Percentiles rank a stretch among this genome's conserved stretches.
Evolutionary conservation across 2,888 invertebrate genomes (phyloP).

Genomic region (Odontocolon sp.): DNA sequence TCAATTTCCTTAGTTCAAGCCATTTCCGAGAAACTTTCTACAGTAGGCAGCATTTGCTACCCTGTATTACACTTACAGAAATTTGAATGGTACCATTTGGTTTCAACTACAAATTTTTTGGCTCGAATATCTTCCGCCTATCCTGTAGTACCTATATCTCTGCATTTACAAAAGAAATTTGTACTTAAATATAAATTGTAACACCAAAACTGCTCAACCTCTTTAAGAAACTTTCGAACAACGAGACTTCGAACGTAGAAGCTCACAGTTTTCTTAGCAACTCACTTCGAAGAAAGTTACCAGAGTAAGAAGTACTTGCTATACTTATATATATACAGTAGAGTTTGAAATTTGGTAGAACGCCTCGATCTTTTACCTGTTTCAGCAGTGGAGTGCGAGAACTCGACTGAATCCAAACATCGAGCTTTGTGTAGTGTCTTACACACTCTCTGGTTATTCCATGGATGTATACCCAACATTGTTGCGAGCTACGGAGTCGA

Average conservation of each 20-base stretch:
- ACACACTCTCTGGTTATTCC: neutral
- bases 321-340: no score
- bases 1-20: neutral
- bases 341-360: constrained; percentile 19
- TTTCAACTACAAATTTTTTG: no score
- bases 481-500: neutral
- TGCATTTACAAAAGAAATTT: no score
- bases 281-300: constrained; percentile 1
- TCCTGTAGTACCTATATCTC: no score
- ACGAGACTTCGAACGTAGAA: no score
- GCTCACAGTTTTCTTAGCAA: neutral
- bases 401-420: neutral
- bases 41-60: neutral
- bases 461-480: constrained; percentile 1
- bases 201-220: no score
- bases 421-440: neutral
- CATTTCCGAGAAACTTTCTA: constrained; percentile 5
- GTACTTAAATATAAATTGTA: no score
- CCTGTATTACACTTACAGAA: no score
- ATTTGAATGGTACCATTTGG: no score
- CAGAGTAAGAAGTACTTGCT: neutral
- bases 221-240: neutral
- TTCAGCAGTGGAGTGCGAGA: constrained; percentile 4
- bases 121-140: no score
- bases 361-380: constrained; percentile 30